Conservation (phyloP, 2,888 invertebrate species). For the Odontocolon sp. region DNA sequence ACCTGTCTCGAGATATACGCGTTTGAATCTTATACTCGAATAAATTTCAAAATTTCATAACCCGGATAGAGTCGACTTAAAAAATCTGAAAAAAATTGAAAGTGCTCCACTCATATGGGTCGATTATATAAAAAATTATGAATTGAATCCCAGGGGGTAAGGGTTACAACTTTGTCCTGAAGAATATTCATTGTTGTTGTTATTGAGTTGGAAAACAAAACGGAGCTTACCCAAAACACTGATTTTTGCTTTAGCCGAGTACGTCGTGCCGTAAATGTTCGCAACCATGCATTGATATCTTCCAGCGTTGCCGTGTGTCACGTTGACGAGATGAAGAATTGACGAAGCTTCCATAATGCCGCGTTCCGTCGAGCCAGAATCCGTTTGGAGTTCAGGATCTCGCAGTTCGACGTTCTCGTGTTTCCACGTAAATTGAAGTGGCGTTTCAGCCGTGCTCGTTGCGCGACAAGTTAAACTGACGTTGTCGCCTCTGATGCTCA, state of each 20-base stretch:
- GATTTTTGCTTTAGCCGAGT: slow-evolving; percentile 92
- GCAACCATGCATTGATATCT: slow-evolving; percentile 96
- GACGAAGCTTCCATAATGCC: slow-evolving; percentile 88
- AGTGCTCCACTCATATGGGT: no score
- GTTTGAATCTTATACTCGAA: no score
- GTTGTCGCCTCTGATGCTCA: slow-evolving; percentile 94
- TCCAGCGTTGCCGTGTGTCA: slow-evolving; percentile 91
- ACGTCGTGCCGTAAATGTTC: slow-evolving; percentile 94
- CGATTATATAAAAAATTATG: no score
- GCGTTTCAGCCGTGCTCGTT: slow-evolving; percentile 88
- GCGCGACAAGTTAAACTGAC: slow-evolving; percentile 92
- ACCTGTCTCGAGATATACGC: no score
- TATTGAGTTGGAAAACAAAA: slow-evolving; percentile 21
- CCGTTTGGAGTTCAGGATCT: slow-evolving; percentile 78
- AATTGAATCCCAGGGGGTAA: no score
- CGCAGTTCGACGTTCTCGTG: slow-evolving; percentile 89
- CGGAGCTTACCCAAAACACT: slow-evolving; percentile 89
- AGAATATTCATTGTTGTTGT: no score
- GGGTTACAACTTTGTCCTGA: no score
- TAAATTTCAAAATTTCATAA: no score
- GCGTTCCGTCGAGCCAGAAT: slow-evolving; percentile 80
- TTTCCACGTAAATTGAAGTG: slow-evolving; percentile 92
- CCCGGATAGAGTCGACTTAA: no score
- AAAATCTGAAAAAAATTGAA: background rate
- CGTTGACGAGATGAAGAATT: slow-evolving; percentile 87